Conservation (phyloP, 1,140 invertebrate species). For the Limonius californicus region DNA sequence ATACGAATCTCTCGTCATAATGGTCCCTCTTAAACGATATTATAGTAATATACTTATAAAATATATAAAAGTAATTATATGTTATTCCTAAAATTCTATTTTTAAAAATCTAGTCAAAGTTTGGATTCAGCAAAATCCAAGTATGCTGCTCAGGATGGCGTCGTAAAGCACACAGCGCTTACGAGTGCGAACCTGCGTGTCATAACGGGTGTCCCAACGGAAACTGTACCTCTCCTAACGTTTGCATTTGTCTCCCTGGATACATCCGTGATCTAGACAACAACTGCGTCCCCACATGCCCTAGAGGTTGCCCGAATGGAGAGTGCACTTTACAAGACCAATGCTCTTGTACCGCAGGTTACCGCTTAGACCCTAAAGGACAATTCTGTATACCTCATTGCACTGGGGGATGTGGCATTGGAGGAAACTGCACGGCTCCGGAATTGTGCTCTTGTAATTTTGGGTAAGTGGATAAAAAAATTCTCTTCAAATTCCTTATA, state of each 20-base stretch:
- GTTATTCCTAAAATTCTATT: no score
- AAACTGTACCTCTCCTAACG: slow-evolving; percentile 48
- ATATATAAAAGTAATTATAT: no score
- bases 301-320: slow-evolving; percentile 59
- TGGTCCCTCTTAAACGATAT: no score
- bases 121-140: slow-evolving; percentile 56
- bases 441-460: slow-evolving; percentile 51
- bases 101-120: slow-evolving; percentile 48
- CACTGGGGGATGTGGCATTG: slow-evolving; percentile 41
- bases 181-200: slow-evolving; percentile 44
- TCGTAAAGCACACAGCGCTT: slow-evolving; percentile 54
- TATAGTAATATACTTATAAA: no score
- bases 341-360: slow-evolving; percentile 42
- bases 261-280: slow-evolving; percentile 53
- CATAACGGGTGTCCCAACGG: slow-evolving; percentile 49
- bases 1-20: no score
- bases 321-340: slow-evolving; percentile 50
- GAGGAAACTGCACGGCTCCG: slow-evolving; percentile 50
- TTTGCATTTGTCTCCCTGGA: slow-evolving; percentile 56
- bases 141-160: slow-evolving; percentile 61
- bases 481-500: not conserved
- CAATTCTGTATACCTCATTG: slow-evolving; percentile 42
- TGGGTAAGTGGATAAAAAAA: slow-evolving; percentile 46
- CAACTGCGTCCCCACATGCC: slow-evolving; percentile 55
- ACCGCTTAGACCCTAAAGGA: slow-evolving; percentile 31